A percentile compares a stretch with the other conserved stretches of the same genome.
Evolutionary conservation across 2,797 vertebrate genomes (phyloP).

Genomic region (Pseudochirops corinnae): DNA sequence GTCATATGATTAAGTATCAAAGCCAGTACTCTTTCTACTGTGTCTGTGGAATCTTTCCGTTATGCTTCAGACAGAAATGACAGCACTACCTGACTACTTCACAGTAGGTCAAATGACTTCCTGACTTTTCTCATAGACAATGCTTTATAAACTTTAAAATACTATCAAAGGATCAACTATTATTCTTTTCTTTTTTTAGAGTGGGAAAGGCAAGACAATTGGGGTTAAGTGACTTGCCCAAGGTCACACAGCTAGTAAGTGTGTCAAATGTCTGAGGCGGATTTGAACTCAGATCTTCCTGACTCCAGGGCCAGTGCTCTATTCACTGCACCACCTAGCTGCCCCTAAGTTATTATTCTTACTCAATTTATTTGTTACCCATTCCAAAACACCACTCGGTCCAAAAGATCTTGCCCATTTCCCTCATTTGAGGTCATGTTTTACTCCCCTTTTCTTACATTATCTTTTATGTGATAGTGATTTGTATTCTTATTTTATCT

Average conservation of each 20-base stretch:
- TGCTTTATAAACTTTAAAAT: not conserved
- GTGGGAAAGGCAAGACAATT: too few relatives aligned
- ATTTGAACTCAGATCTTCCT: too few relatives aligned
- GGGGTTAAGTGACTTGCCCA: too few relatives aligned
- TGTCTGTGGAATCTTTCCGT: too few relatives aligned
- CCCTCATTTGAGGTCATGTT: not conserved
- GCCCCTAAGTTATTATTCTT: not conserved
- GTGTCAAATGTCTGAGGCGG: too few relatives aligned
- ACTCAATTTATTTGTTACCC: not conserved
- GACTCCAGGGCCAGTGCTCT: too few relatives aligned
- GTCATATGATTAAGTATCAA: not conserved
- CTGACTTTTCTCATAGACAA: not conserved
- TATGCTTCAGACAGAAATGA: not conserved
- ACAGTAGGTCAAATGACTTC: not conserved
- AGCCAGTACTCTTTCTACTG: not conserved
- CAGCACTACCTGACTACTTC: not conserved
- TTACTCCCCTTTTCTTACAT: not conserved
- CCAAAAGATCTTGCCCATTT: not conserved
- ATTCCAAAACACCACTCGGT: not conserved
- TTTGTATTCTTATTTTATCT: not conserved
- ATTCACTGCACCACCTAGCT: too few relatives aligned
- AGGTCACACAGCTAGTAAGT: too few relatives aligned
- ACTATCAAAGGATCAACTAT: not conserved
- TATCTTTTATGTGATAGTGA: not conserved
- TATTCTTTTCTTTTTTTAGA: not conserved